Evolutionary conservation across 2,888 invertebrate species (phyloP), one percentile per base, ranked within the genome.

Genomic region (Eulithis testata): DNA sequence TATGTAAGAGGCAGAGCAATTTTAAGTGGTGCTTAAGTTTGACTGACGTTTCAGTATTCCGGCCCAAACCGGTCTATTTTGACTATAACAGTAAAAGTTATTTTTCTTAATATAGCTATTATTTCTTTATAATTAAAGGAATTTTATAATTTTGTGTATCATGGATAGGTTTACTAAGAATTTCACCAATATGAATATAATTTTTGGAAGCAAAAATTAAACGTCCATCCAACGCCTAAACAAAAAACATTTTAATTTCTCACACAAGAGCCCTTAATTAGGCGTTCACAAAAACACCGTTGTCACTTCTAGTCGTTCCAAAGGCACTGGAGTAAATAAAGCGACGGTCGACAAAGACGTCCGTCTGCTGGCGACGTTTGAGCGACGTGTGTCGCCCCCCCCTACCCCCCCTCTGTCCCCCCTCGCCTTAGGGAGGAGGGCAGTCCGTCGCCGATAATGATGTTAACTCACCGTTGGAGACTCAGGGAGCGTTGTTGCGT

Each of bases 321-420:
- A 86, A 83, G 86, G 67, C 66, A 73, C 80, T 85, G 79, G 85
- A 86, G 87, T 88, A 90, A 91, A 92, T 91, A 91, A 91, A 91
- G 88, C 91, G 88, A 79, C 87, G 89, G 85, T 83, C 88, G 89
- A 91, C 91, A 91, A 91, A 92, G 92, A 92, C 91, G 92, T 91
- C 90, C 90, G 91, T 91, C 91, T 92, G 91, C 77, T 84, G 83
- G 88, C 88, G 92, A 92, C 92, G 89, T 90, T 88, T 91, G 91
- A 91, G 91, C 89, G 91, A 91, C 91, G 89, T 89, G 89, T 90
- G 91, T 90, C 91, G 85, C 88, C 87, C 84, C 82, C 79, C 70
- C 69, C 71, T 75, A 75, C 70, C 61, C 73, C 70, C 65, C 52
- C 66, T 70, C 70, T 73, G 21, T n/a, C 21, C 40, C 64, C 72